Evolutionary conservation across 2,888 invertebrate genomes (phyloP).

Genomic region (Philhelius pedissequus): DNA sequence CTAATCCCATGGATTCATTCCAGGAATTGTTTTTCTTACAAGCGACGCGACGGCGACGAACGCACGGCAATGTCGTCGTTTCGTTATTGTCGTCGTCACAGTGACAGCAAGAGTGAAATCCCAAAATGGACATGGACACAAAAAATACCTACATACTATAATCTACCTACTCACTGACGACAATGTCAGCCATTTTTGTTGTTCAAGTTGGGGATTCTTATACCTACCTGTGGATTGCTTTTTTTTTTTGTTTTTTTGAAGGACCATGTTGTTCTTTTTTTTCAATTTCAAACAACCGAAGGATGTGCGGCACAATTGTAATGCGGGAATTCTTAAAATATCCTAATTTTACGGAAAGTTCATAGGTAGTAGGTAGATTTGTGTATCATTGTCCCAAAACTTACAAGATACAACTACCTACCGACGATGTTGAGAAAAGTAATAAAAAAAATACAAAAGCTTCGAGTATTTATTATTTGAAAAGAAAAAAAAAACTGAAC

Average conservation of each 20-base stretch:
- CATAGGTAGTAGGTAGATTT: slow-evolving; percentile 17
- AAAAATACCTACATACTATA: too few species aligned
- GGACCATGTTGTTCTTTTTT: background rate
- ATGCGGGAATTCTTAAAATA: slow-evolving; percentile 34
- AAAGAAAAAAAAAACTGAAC: slow-evolving; percentile 31
- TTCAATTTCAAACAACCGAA: background rate
- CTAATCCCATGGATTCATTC: slow-evolving; percentile 58
- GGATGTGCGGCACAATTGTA: slow-evolving; percentile 26
- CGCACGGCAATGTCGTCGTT: background rate
- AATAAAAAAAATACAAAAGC: background rate
- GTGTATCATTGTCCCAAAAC: background rate
- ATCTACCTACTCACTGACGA: background rate
- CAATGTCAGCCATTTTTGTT: slow-evolving; percentile 50
- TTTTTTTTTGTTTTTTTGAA: slow-evolving; percentile 15
- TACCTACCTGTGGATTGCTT: slow-evolving; percentile 20
- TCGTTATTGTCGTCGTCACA: background rate
- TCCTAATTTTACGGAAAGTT: background rate
- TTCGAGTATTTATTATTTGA: slow-evolving; percentile 30
- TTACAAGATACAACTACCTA: background rate
- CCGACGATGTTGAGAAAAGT: background rate
- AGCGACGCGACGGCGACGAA: too few species aligned
- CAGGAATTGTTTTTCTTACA: slow-evolving; percentile 39
- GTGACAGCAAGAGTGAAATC: slow-evolving; percentile 24
- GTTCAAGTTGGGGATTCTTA: slow-evolving; percentile 16
- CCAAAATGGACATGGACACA: slow-evolving; percentile 10